These are phyloP conservation scores for Halcyon chelicuti DNA, from an alignment of 2,797 vertebrate species.

Conservation along the genomic window DNA sequence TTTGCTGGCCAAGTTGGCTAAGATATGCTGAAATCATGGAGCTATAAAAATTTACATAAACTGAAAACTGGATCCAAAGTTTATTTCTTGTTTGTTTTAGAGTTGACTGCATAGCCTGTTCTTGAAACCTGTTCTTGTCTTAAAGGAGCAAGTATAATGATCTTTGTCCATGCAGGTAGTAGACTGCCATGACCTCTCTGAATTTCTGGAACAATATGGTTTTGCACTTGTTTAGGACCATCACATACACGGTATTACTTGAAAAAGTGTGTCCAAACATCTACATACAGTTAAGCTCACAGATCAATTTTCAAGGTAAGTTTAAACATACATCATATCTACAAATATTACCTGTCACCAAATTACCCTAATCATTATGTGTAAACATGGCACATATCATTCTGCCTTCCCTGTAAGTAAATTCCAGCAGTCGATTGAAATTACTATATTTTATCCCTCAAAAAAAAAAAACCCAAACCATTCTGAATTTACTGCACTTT, in stretches of 20 bases:
- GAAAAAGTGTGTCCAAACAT: background rate
- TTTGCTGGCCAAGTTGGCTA: background rate
- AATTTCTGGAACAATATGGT: background rate
- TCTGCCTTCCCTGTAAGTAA: background rate
- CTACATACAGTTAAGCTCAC: background rate
- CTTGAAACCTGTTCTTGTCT: background rate
- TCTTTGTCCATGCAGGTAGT: background rate
- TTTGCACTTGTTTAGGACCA: background rate
- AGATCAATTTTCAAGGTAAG: background rate
- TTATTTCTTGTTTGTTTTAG: background rate
- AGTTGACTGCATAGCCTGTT: background rate
- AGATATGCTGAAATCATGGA: background rate
- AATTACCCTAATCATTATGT: background rate
- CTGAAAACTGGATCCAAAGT: background rate
- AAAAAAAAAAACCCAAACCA: background rate
- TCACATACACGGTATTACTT: background rate
- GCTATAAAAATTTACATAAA: background rate
- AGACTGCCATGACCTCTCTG: background rate
- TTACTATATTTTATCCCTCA: background rate
- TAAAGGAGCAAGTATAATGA: background rate
- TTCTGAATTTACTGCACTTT: conserved; percentile 6
- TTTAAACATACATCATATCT: background rate
- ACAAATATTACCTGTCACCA: background rate
- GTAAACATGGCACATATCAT: background rate
- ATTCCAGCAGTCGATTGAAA: background rate